phyloP scores from a whole-genome alignment of 2,113 vertebrate species.

The Calyptommatus sinebrachiatus region DNA sequence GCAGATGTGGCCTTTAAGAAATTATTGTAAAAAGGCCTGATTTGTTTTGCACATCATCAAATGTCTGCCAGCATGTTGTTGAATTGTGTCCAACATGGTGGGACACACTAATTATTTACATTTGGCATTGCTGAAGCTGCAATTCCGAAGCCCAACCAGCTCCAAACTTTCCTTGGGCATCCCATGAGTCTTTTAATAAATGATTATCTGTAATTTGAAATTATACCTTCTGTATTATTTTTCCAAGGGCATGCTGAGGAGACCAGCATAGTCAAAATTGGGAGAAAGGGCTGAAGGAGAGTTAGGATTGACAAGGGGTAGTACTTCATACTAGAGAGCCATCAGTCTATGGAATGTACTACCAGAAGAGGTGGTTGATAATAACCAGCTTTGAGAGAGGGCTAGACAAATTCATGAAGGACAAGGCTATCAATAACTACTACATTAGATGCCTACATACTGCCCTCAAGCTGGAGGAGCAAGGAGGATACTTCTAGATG shows the following conservation, averaged over 20 bases:
- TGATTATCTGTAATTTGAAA: slow-evolving; percentile 21
- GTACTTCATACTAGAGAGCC: too few relatives aligned
- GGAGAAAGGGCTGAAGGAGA: slow-evolving; percentile 15
- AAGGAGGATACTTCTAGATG: too few relatives aligned
- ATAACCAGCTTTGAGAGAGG: too few relatives aligned
- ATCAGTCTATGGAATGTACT: too few relatives aligned
- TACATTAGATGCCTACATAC: too few relatives aligned
- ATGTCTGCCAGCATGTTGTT: not conserved
- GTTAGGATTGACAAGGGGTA: too few relatives aligned
- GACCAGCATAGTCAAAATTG: slow-evolving; percentile 5
- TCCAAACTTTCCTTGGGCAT: fast-evolving
- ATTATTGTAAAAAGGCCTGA: not conserved
- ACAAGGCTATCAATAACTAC: too few relatives aligned
- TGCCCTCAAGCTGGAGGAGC: too few relatives aligned
- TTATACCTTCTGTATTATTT: slow-evolving; percentile 29
- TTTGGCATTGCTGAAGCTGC: not conserved
- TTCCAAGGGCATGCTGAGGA: slow-evolving; percentile 58
- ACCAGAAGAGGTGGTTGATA: too few relatives aligned
- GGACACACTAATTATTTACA: not conserved
- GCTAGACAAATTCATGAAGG: too few relatives aligned
- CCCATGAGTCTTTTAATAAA: slow-evolving; percentile 10
- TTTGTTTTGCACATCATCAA: slow-evolving; percentile 24
- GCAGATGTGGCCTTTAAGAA: not conserved
- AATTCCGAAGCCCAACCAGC: not conserved
- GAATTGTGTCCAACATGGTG: not conserved